These are phyloP conservation scores for Dasyurus viverrinus DNA, from an alignment of 2,113 vertebrate species.

Conservation along the genomic window DNA sequence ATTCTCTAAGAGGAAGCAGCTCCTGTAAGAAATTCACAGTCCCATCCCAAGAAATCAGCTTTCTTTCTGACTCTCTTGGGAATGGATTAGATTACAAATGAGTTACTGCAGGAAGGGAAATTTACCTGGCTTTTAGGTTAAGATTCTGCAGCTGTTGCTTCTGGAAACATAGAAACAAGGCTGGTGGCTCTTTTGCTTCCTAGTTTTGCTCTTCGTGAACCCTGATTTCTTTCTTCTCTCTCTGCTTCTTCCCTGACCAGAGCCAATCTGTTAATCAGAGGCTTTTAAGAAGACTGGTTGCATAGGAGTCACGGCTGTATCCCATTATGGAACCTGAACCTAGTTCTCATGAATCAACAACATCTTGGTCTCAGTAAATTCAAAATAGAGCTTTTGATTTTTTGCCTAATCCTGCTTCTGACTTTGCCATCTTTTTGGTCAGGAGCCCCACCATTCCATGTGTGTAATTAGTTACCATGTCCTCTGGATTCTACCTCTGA, in stretches of 20 bases:
- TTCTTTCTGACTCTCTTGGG: slow-evolving; percentile 28
- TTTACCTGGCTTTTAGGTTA: not conserved
- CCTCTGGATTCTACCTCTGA: not conserved
- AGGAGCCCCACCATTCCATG: not conserved
- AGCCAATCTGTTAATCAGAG: not conserved
- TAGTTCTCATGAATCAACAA: not conserved
- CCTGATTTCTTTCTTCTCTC: not conserved
- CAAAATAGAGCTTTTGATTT: not conserved
- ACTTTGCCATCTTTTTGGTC: not conserved
- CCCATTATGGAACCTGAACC: not conserved
- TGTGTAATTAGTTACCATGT: not conserved
- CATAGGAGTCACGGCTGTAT: too few relatives aligned
- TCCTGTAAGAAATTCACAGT: not conserved
- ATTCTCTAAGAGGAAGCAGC: slow-evolving; percentile 35
- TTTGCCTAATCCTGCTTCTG: not conserved
- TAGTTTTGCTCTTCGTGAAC: not conserved
- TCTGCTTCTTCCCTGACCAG: not conserved
- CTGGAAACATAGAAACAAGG: not conserved
- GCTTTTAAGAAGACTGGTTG: not conserved
- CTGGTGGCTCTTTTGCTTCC: not conserved
- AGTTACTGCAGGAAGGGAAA: not conserved
- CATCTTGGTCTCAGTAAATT: not conserved
- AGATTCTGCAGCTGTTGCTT: not conserved
- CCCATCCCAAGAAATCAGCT: slow-evolving; percentile 7
- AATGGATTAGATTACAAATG: not conserved